Base-by-base conservation (phyloP, 2,888 invertebrate genomes). In the Tipula lateralis region DNA sequence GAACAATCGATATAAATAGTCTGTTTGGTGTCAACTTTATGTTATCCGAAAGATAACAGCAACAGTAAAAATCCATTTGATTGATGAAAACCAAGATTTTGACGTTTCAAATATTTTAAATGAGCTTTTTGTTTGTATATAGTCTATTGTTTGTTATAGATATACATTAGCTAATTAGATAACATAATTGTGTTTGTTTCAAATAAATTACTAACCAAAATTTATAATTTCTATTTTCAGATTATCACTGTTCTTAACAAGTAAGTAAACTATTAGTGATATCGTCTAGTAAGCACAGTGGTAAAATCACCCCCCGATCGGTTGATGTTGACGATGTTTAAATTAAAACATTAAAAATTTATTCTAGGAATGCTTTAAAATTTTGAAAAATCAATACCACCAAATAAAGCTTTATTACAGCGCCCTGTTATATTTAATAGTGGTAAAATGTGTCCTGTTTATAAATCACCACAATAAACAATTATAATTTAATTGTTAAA, bases 71-170 rank as follows among this genome's bases (percentile, higher is more conserved):
- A 24, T 66, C 66, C 9, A 66, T 24, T 66, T 66, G 66, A 66
- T 66, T 66, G 66, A 66, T 66, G 66, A 66, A 66, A 66, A 9
- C 66, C 66, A 66, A 66, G 66, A 66, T 66, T 66, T 66, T 66
- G 66, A 66, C 66, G n/a, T 24, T 66, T 66, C 24, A 66, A 66
- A 66, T 66, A 24, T 66, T 66, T 19, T 19, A 24, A 66, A 66
- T n/a, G 1, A 39, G n/a, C 24, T 9, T 66, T 2, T n/a, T n/a
- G 44, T 16, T 66, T 7, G 24, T 1, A 5, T 50, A n/a, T 1
- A 44, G 16, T 19, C 6, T 9, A 4, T 66, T 24, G 66, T 24
- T 19, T 66, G 6, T 66, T 9, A 7, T 16, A 50, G 44, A 24
- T 66, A 66, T 24, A n/a, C 66, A 66, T 66, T 66, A 66, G 66